Evolutionary conservation across 2,113 vertebrate species (phyloP), one percentile per base, ranked within the genome.

Genomic region (Hiodon tergisus): DNA sequence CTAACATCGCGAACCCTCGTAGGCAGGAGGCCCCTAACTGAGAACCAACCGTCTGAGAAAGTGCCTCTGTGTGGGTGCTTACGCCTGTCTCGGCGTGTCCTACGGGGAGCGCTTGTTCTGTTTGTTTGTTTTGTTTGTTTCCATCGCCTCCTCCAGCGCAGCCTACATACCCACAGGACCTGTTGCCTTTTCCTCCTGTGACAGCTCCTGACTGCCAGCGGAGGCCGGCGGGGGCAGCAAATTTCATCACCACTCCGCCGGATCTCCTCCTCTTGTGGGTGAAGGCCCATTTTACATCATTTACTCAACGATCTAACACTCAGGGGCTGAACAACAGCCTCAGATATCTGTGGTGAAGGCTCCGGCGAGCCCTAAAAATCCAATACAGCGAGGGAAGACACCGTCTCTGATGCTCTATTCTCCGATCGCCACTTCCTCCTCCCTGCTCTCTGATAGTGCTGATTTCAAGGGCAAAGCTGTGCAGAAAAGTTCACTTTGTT

Each of bases 111-210:
- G 83, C 81, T 78, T 72, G 31, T 31, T 31, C 31, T 31, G 31
- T 31, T 31, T 31, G 31, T 31, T 31, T 31, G 31, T 31, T 31
- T 31, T 31, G 31, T 83, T 86, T 84, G 62, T 17, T 0, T 67
- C 76, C 72, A 82, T 87, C 83, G 78, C 84, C 86, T 87, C 9
- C 85, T 82, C 86, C 86, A 85, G 86, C 68, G 17, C 31, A 31
- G 31, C 31, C 2, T 31, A 31, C 31, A 31, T 31, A 31, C 31
- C 31, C 31, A 31, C 31, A 69, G 13, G 11, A 11, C 71, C 10
- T 61, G 14, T 16, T 16, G 48, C 48, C 11, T 52, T 4, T 4
- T 51, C 14, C 14, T 46, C n/a, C 3, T 47, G 50, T 13, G 4
- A 60, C 60, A 17, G n/a, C 13, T 14, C 4, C 4, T 60, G 31